phyloP scores from a whole-genome alignment of 2,797 vertebrate species.

The Parotocinclus haroldoi region DNA sequence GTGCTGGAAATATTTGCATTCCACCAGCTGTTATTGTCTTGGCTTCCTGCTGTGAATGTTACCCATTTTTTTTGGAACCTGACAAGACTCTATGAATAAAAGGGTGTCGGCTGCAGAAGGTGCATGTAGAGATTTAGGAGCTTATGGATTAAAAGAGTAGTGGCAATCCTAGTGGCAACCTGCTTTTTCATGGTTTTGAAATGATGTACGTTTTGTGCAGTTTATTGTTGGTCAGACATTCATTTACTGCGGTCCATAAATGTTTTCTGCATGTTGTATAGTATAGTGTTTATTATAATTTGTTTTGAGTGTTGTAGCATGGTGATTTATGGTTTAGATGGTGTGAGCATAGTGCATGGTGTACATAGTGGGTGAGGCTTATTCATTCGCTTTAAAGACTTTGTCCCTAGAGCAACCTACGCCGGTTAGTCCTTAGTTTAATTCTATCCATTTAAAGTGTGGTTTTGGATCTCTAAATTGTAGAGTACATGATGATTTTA shows the following conservation, averaged over 20 bases:
- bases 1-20: background rate
- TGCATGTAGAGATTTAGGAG: slow-evolving; percentile 30
- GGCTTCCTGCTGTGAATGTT: slow-evolving; percentile 2
- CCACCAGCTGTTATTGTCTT: slow-evolving; percentile 22
- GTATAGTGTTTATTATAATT: background rate
- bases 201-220: no score
- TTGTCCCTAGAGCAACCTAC: slow-evolving; percentile 13
- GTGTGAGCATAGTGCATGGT: slow-evolving; percentile 27
- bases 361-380: slow-evolving; percentile 49
- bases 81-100: slow-evolving; percentile 9
- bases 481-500: no score
- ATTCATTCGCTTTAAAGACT: slow-evolving; percentile 21
- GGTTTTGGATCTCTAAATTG: no score
- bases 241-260: background rate
- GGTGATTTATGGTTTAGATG: slow-evolving; percentile 11
- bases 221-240: background rate
- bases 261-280: background rate
- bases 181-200: background rate
- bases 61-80: slow-evolving; percentile 15
- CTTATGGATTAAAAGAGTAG: slow-evolving; percentile 40
- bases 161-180: slow-evolving; percentile 21
- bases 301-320: slow-evolving; percentile 13
- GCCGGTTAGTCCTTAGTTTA: slow-evolving; percentile 21
- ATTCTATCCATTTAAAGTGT: background rate
- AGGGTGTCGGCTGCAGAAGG: slow-evolving; percentile 12